These are phyloP conservation scores for Alcedo quadribrachys DNA, from an alignment of 2,797 vertebrate species.

Conservation along the genomic window DNA sequence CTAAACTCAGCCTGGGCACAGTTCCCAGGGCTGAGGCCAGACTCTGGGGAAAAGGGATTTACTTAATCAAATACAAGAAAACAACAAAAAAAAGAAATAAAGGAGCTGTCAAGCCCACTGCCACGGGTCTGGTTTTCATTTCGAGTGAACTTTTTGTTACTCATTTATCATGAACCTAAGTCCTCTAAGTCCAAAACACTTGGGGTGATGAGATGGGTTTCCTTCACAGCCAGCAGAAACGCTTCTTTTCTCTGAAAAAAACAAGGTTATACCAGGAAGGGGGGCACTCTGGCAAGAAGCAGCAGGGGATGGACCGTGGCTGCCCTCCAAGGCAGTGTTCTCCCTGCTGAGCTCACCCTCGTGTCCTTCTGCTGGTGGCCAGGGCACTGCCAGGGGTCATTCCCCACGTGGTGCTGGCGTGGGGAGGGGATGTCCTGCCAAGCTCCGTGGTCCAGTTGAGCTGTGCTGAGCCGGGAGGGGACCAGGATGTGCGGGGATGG, in stretches of 20 bases:
- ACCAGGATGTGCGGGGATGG: not conserved
- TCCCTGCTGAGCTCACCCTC: fast-evolving
- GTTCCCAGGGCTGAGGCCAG: not conserved
- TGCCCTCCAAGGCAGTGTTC: not conserved
- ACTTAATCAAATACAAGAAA: not conserved
- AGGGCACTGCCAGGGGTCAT: not conserved
- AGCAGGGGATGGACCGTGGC: not conserved
- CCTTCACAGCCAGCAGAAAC: not conserved
- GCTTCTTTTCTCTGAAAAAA: not conserved
- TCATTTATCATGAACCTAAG: not conserved
- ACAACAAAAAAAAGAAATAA: not conserved
- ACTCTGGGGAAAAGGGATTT: not conserved
- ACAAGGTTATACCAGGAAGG: not conserved
- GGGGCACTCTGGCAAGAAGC: not conserved
- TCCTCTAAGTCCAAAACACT: not conserved
- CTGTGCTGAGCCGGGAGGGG: fast-evolving
- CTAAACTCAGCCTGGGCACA: not conserved
- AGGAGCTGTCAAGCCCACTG: not conserved
- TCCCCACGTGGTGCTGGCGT: fast-evolving
- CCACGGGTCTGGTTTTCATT: not conserved
- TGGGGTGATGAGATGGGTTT: not conserved
- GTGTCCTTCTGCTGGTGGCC: fast-evolving
- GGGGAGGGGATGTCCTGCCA: not conserved
- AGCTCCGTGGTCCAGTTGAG: fast-evolving
- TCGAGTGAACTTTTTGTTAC: not conserved